Evolutionary conservation across 2,113 vertebrate species (phyloP).

Genomic region (Chelonoidis abingdonii): DNA sequence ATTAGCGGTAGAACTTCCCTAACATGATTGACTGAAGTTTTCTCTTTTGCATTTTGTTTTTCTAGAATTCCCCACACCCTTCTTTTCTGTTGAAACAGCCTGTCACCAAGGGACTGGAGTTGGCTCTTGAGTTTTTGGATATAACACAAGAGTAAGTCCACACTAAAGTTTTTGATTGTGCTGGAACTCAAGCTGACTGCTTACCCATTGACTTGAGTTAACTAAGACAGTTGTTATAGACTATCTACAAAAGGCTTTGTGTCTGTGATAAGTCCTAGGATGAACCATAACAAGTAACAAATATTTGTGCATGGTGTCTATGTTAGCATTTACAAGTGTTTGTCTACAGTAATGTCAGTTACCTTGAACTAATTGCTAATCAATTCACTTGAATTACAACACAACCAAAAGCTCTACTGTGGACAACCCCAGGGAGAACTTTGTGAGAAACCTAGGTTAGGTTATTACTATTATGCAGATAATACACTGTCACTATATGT

Average conservation of each 20-base stretch:
- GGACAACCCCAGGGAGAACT: neutral
- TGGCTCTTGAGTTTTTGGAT: neutral
- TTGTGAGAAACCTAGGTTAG: neutral
- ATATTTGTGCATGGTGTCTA: neutral
- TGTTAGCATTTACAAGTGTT: neutral
- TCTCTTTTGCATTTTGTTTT: neutral
- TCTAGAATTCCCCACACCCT: neutral
- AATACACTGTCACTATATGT: neutral
- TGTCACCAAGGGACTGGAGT: neutral
- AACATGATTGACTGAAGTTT: neutral
- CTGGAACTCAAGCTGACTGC: neutral
- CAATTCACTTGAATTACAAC: neutral
- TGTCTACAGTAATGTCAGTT: neutral
- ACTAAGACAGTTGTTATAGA: neutral
- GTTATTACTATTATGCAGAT: neutral
- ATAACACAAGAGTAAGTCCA: neutral
- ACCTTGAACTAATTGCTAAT: neutral
- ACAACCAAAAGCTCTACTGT: neutral
- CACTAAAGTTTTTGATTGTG: neutral
- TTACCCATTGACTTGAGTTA: neutral
- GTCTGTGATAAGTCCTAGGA: neutral
- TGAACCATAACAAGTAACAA: neutral
- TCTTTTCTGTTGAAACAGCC: neutral
- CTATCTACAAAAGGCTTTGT: neutral
- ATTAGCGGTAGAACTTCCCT: neutral